A percentile compares a stretch with the other conserved stretches of the same genome.
phyloP scores from a whole-genome alignment of 2,888 invertebrate species.

The Lochmaea capreae region DNA sequence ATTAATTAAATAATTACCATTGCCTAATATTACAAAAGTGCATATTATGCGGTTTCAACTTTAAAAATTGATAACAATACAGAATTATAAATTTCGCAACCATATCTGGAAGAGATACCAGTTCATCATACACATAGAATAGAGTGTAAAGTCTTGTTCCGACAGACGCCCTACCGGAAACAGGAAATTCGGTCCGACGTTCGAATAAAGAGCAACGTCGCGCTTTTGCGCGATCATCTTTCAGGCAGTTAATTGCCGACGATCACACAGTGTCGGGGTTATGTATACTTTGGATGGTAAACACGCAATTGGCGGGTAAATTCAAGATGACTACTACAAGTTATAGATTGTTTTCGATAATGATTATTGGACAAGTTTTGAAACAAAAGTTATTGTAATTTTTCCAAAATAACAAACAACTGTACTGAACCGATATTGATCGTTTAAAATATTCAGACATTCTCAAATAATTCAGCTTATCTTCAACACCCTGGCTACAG shows the following conservation, averaged over 20 bases:
- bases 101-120: conserved; percentile 14
- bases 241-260: conserved; percentile 62
- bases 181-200: conserved; percentile 65
- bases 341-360: no score
- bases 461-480: no score
- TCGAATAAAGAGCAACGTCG: conserved; percentile 64
- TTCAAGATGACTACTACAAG: neutral
- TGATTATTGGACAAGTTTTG: no score
- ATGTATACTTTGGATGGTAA: neutral
- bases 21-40: no score
- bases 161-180: conserved; percentile 65
- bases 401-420: no score
- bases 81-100: neutral
- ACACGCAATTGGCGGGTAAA: neutral
- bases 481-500: no score
- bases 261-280: conserved; percentile 22
- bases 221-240: conserved; percentile 59
- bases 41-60: no score
- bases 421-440: no score
- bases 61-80: neutral
- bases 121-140: conserved; percentile 61
- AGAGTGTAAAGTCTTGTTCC: conserved; percentile 67
- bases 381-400: no score
- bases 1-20: no score
- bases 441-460: no score